A percentile compares a stretch with the other conserved stretches of the same genome.
Conservation (phyloP, 2,888 invertebrate genomes). For the Pecten maximus region DNA sequence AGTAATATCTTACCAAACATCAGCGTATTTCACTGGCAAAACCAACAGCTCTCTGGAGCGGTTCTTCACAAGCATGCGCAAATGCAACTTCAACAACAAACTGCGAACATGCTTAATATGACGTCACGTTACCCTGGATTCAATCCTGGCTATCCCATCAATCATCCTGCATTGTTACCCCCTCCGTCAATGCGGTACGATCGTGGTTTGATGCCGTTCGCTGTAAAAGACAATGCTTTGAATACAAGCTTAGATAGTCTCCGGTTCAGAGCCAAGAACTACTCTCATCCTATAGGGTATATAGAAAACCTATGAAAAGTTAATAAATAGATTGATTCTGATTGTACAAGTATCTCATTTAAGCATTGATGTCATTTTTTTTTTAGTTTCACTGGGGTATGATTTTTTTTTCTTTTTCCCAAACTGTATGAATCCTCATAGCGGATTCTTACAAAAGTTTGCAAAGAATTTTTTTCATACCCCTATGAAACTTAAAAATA, state of each 20-base stretch:
- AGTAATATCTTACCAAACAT: slow-evolving; percentile 42
- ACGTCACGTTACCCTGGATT: slow-evolving; percentile 17
- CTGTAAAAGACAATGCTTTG: neutral
- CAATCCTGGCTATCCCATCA: neutral
- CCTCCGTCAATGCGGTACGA: neutral
- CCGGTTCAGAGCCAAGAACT: slow-evolving; percentile 36
- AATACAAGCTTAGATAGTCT: slow-evolving; percentile 41
- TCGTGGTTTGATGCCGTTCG: neutral
- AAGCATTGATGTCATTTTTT: too few species aligned
- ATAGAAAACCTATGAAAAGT: neutral
- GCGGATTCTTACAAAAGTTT: too few species aligned
- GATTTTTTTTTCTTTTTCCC: too few species aligned
- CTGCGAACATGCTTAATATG: neutral
- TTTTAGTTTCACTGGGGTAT: too few species aligned
- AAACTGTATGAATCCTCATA: too few species aligned
- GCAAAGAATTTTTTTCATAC: too few species aligned
- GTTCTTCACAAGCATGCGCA: slow-evolving; percentile 43
- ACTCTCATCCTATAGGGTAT: slow-evolving; percentile 37
- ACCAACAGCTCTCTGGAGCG: slow-evolving; percentile 37
- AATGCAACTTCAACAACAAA: slow-evolving; percentile 38
- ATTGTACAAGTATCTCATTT: neutral
- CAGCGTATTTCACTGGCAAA: slow-evolving; percentile 51
- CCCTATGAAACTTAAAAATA: too few species aligned
- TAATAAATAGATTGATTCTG: neutral
- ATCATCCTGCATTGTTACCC: slow-evolving; percentile 15